Percentiles rank a stretch among this genome's conserved stretches.
Evolutionary conservation across 2,888 invertebrate species (phyloP).

Genomic region (Aplocera efformata): DNA sequence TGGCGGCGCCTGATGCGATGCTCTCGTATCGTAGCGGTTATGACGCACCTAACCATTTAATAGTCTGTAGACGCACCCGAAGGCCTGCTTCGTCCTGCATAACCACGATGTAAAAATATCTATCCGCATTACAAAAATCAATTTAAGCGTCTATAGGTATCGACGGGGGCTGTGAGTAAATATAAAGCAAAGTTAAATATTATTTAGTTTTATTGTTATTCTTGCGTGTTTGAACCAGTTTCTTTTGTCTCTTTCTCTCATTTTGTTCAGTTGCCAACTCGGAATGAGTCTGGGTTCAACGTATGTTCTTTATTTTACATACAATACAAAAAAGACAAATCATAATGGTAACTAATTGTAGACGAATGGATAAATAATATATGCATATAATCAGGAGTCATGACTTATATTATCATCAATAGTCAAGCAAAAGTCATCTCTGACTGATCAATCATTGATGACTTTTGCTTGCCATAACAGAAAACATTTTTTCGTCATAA

Average conservation of each 20-base stretch:
- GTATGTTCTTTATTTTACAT: background rate
- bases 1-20: slow-evolving; percentile 45
- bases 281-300: slow-evolving; percentile 1
- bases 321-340: background rate
- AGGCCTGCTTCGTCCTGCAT: slow-evolving; percentile 55
- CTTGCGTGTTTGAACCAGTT: slow-evolving; percentile 27
- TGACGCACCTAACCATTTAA: too few relatives aligned
- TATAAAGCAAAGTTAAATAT: slow-evolving; percentile 7
- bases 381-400: background rate
- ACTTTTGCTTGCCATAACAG: too few relatives aligned
- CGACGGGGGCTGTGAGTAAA: slow-evolving; percentile 45
- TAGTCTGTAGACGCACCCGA: too few relatives aligned
- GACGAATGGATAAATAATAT: background rate
- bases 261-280: slow-evolving; percentile 8
- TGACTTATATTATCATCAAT: background rate
- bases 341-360: slow-evolving; percentile 3
- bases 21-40: slow-evolving; percentile 47
- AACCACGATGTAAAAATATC: slow-evolving; percentile 33
- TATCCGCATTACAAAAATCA: slow-evolving; percentile 22
- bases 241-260: slow-evolving; percentile 9
- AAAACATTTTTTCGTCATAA: too few relatives aligned
- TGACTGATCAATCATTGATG: too few relatives aligned
- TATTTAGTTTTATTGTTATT: slow-evolving; percentile 20
- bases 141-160: slow-evolving; percentile 31
- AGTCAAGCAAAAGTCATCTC: background rate